Percentiles rank a stretch among this genome's conserved stretches.
These are phyloP conservation scores for Xiphorhynchus erythropygius DNA, from an alignment of 2,797 vertebrate species.

Conservation along the genomic window DNA sequence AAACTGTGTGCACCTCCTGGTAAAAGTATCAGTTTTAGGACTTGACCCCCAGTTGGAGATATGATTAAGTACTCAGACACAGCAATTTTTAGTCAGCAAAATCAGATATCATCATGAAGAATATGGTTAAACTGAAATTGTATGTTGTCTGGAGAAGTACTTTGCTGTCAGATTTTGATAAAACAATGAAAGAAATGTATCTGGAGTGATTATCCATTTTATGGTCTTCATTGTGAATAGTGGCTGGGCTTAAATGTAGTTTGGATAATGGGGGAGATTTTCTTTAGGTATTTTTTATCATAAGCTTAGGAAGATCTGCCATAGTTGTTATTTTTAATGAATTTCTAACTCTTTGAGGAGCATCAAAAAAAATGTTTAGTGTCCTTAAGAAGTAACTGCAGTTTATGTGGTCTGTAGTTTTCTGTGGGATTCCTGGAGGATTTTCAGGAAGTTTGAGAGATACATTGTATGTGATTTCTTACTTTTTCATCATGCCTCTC, in stretches of 20 bases:
- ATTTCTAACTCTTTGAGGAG: neutral
- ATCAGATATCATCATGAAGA: neutral
- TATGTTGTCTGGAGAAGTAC: neutral
- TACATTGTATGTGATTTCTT: neutral
- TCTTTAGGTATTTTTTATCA: neutral
- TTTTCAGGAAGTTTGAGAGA: neutral
- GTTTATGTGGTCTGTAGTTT: neutral
- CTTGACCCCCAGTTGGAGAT: neutral
- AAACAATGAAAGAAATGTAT: neutral
- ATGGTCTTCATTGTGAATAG: neutral
- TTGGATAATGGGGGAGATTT: neutral
- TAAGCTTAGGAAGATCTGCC: neutral
- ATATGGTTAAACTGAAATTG: neutral
- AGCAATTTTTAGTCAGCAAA: constrained; percentile 30
- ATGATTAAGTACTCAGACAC: neutral
- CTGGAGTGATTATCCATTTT: neutral
- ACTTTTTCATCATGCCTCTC: neutral
- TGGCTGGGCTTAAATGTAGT: neutral
- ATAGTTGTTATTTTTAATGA: neutral
- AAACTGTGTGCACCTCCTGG: neutral
- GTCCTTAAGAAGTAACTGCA: neutral
- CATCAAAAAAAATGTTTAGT: neutral
- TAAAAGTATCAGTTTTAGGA: neutral
- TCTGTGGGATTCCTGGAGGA: neutral
- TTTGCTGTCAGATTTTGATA: constrained; percentile 11